Evolutionary conservation across 1,140 invertebrate species (phyloP), one percentile per base, ranked within the genome.

Genomic region (Choristoneura fumiferana): DNA sequence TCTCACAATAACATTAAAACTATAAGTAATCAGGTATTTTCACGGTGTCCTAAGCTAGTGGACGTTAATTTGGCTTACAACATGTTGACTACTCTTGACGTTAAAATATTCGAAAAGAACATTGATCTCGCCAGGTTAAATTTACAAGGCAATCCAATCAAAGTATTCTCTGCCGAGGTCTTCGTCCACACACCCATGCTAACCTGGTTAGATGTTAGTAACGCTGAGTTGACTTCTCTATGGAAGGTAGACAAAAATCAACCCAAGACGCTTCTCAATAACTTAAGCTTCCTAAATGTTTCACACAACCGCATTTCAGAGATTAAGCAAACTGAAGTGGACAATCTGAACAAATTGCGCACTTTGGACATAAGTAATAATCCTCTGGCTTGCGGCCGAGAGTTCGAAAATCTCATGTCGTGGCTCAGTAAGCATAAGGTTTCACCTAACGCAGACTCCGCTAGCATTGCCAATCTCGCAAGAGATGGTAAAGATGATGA

Each of bases 21-120:
- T 4, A 76, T 92, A 57, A 90, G 76, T 34, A 78, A 66, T 13
- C 73, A 78, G 57, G 76, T 93, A 35, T 87, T 93, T 71, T 76
- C 89, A 10, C 67, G 81, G 53, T 81, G 92, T 4, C 90, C 87
- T 1, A 91, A 92, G 61, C 78, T 95, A 0, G 90, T 91, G 9
- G 91, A 93, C 40, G 79, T 95, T 36, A 93, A 95, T 74, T 79
- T 95, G 3, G 93, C 94, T n/a, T 89, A 93, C 61, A 95, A 95
- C 66, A 66, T 90, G 39, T 89, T 95, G 13, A 72, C 75, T 0
- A 79, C 81, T 6, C 71, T 95, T 14, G 90, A 92, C n/a, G 78
- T 82, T 1, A 84, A 92, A 49, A 89, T 93, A 57, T 95, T 95
- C 73, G 78, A 86, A 65, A 73, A 92, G 64, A 94, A 93, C 65